These are phyloP conservation scores for Selene dorsalis DNA, from an alignment of 2,797 vertebrate genomes.

Conservation along the genomic window DNA sequence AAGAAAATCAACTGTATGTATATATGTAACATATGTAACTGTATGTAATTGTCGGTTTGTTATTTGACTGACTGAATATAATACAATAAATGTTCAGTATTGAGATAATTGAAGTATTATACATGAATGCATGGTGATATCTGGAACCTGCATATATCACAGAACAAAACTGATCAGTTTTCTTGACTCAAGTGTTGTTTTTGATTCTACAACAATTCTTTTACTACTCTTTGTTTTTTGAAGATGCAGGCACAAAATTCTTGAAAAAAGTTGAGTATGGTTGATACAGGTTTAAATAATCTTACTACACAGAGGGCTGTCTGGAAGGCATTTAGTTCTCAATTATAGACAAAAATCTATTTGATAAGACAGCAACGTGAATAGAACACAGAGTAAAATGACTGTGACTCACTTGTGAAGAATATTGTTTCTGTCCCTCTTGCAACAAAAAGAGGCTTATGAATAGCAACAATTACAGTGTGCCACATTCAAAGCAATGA, in stretches of 20 bases:
- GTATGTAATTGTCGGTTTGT: too few species aligned
- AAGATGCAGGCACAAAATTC: neutral
- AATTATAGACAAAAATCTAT: slow-evolving; percentile 39
- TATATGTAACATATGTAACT: too few species aligned
- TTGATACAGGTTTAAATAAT: slow-evolving; percentile 26
- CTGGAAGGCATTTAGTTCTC: slow-evolving; percentile 31
- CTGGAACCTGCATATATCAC: neutral
- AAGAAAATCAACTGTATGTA: too few species aligned
- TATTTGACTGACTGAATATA: neutral
- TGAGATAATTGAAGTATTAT: neutral
- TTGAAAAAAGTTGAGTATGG: neutral
- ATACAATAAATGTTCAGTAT: neutral
- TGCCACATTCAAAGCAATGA: slow-evolving; percentile 66
- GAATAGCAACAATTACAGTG: slow-evolving; percentile 51
- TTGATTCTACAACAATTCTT: neutral
- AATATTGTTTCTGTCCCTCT: slow-evolving; percentile 33
- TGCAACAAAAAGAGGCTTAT: slow-evolving; percentile 32
- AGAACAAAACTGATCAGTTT: neutral
- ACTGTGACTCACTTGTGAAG: slow-evolving; percentile 39
- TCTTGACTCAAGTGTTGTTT: too few species aligned
- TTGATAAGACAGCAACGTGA: slow-evolving; percentile 34
- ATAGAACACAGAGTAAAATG: slow-evolving; percentile 14
- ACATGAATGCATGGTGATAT: neutral
- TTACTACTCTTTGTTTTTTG: neutral
- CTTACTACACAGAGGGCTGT: slow-evolving; percentile 5